Conservation (phyloP, 2,113 vertebrate genomes). For the Phaetusa simplex region DNA sequence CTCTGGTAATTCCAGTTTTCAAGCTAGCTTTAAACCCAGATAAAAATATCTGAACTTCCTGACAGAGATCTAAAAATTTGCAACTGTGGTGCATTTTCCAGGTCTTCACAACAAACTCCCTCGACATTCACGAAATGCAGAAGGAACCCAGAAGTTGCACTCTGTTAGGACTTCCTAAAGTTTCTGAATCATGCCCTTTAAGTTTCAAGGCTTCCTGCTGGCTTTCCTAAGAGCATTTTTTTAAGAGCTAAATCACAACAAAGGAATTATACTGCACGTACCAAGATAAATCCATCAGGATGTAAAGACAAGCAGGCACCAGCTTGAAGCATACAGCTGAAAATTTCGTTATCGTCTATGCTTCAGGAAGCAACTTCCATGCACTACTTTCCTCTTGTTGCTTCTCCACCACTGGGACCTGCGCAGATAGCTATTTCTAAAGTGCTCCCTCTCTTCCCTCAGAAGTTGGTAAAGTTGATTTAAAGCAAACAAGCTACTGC, state of each 20-base stretch:
- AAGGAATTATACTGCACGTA: not conserved
- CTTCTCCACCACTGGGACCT: not conserved
- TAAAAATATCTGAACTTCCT: not conserved
- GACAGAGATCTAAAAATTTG: not conserved
- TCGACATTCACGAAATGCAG: not conserved
- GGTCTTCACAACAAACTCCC: not conserved
- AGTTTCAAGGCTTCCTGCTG: not conserved
- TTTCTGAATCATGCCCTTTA: not conserved
- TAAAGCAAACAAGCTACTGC: not conserved
- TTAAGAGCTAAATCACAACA: not conserved
- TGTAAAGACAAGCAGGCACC: not conserved
- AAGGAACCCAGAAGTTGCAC: not conserved
- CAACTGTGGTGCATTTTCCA: not conserved
- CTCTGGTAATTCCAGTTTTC: not conserved
- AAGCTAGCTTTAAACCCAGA: not conserved
- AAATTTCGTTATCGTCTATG: rapidly evolving
- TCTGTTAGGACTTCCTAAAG: not conserved
- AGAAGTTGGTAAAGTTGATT: not conserved
- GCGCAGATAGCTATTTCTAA: not conserved
- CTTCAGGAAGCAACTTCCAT: not conserved
- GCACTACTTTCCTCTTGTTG: not conserved
- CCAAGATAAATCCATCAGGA: not conserved
- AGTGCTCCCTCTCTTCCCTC: not conserved
- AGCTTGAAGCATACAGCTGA: not conserved
- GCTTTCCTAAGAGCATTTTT: not conserved